These are phyloP conservation scores for Protophormia terraenovae DNA, from an alignment of 2,888 invertebrate species.

Conservation along the genomic window DNA sequence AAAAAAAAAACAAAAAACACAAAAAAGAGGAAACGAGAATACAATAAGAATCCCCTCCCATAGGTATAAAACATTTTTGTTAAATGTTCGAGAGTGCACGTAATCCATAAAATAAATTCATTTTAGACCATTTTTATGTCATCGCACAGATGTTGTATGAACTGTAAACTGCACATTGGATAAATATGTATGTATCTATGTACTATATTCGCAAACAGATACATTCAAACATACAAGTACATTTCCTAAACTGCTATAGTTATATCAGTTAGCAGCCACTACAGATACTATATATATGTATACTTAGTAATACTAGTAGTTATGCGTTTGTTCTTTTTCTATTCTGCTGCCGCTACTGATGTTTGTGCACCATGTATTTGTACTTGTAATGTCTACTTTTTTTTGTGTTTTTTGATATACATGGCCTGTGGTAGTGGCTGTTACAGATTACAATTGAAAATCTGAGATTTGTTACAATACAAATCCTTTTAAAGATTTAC, in stretches of 20 bases:
- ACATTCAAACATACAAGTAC: not conserved
- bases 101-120: conserved; percentile 66
- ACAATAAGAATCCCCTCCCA: conserved; percentile 1
- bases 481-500: conserved; percentile 45
- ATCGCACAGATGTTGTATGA: conserved; percentile 62
- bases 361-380: conserved; percentile 8
- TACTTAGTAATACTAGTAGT: conserved; percentile 25
- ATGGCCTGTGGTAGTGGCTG: conserved; percentile 26
- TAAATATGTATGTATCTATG: not conserved
- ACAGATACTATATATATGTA: conserved; percentile 6
- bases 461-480: conserved; percentile 48
- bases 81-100: conserved; percentile 58
- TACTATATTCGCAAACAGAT: not conserved
- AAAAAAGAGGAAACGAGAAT: not conserved
- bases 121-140: conserved; percentile 59
- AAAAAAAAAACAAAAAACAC: not conserved
- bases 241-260: not conserved
- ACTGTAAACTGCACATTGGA: conserved; percentile 56
- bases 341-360: not conserved
- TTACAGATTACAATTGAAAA: conserved; percentile 51
- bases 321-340: conserved; percentile 28
- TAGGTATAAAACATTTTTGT: conserved; percentile 57
- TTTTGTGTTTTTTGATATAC: not conserved
- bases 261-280: conserved; percentile 13
- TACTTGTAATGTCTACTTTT: not conserved